Percentiles rank a stretch among this genome's conserved stretches.
Conservation (phyloP, 2,113 vertebrate species). For the Rynchops niger region DNA sequence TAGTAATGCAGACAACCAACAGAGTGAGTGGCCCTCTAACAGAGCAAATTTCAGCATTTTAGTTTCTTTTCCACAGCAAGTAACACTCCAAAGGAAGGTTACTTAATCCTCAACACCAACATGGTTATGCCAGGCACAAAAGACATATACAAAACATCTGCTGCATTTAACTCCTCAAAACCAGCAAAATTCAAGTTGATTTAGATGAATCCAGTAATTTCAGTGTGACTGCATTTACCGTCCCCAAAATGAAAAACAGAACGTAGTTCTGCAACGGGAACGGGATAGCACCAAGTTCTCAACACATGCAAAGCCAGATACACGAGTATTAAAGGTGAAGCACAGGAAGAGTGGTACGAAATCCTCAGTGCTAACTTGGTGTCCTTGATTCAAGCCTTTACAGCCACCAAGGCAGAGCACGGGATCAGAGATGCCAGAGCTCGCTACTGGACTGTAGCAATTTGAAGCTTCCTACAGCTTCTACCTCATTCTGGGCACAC, state of each 20-base stretch:
- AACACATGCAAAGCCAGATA: background rate
- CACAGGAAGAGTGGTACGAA: background rate
- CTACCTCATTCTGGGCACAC: background rate
- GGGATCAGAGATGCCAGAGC: background rate
- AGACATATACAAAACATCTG: background rate
- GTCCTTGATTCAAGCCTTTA: background rate
- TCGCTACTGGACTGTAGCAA: background rate
- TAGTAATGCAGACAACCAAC: background rate
- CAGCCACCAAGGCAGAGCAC: background rate
- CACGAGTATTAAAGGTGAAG: background rate
- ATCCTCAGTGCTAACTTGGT: background rate
- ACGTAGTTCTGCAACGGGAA: background rate
- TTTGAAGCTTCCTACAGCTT: background rate
- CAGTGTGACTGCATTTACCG: background rate
- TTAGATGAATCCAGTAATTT: background rate
- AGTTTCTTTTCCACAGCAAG: background rate
- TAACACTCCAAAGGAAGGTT: background rate
- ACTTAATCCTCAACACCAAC: background rate
- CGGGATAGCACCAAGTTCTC: background rate
- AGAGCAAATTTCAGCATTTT: background rate
- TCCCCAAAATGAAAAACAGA: background rate
- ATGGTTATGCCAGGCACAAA: background rate
- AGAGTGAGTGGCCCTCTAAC: background rate
- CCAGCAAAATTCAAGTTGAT: background rate
- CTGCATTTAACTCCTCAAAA: background rate